Evolutionary conservation across 2,888 invertebrate genomes (phyloP).

Genomic region (Diplolepis rosae): DNA sequence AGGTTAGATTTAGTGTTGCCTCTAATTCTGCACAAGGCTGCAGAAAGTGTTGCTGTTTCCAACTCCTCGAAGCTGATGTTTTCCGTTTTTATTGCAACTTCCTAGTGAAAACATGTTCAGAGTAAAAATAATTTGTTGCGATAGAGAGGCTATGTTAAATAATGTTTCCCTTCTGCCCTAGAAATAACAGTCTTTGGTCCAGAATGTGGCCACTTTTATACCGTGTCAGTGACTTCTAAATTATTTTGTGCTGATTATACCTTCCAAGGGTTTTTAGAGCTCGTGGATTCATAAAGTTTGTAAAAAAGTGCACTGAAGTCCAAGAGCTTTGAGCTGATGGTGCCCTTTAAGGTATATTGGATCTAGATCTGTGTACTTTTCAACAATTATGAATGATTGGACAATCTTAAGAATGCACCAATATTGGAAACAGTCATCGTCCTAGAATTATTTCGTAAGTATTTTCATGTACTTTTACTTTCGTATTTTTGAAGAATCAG

Average conservation of each 20-base stretch:
- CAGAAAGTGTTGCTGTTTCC: slow-evolving; percentile 7
- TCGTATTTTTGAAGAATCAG: background rate
- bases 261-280: background rate
- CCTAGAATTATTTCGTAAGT: slow-evolving; percentile 10
- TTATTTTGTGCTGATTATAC: slow-evolving; percentile 22
- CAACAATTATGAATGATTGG: background rate
- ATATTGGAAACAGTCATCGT: slow-evolving; percentile 13
- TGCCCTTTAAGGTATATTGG: background rate
- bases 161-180: background rate
- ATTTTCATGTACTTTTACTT: background rate
- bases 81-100: background rate
- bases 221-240: slow-evolving; percentile 29
- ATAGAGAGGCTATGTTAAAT: background rate
- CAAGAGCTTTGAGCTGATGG: background rate
- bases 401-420: slow-evolving; percentile 8
- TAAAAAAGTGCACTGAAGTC: background rate
- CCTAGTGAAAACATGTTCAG: background rate
- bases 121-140: background rate
- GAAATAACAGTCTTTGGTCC: slow-evolving; percentile 8
- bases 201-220: slow-evolving; percentile 19
- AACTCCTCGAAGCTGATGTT: background rate
- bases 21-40: slow-evolving; percentile 19
- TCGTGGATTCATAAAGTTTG: background rate
- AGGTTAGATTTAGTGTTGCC: slow-evolving; percentile 9
- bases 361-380: background rate